A percentile compares a stretch with the other conserved stretches of the same genome.
These are phyloP conservation scores for Ahaetulla prasina DNA, from an alignment of 2,113 vertebrate genomes.

Conservation along the genomic window DNA sequence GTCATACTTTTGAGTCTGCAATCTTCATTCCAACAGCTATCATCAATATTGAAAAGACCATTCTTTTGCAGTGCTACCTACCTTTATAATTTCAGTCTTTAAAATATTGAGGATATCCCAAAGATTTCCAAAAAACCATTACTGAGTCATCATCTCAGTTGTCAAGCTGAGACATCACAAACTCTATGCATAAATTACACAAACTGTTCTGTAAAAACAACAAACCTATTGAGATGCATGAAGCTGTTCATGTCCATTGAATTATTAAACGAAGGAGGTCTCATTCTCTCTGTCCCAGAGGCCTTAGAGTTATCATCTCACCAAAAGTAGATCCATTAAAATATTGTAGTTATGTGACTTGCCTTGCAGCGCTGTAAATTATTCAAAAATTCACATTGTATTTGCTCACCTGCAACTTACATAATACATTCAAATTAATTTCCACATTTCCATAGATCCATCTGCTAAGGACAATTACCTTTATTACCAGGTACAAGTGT, in stretches of 20 bases:
- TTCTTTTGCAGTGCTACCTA: slow-evolving; percentile 49
- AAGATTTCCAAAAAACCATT: slow-evolving; percentile 18
- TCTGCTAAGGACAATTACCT: not conserved
- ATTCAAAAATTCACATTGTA: slow-evolving; percentile 15
- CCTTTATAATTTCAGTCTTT: slow-evolving; percentile 49
- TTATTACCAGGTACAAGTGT: not conserved
- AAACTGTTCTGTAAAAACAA: slow-evolving; percentile 7
- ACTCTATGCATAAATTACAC: slow-evolving; percentile 18
- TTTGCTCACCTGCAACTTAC: slow-evolving; percentile 10
- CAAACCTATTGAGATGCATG: not conserved
- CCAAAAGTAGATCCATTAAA: slow-evolving; percentile 11
- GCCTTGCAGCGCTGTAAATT: slow-evolving; percentile 15
- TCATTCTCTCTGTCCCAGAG: not conserved
- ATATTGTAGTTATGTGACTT: slow-evolving; percentile 3
- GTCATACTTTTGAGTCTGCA: slow-evolving; percentile 49
- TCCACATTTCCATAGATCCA: slow-evolving; percentile 14
- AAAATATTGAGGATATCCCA: slow-evolving; percentile 18
- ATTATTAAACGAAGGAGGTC: not conserved
- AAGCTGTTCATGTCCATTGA: not conserved
- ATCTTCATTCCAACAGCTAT: slow-evolving; percentile 50
- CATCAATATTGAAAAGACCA: slow-evolving; percentile 41
- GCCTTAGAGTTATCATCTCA: slow-evolving; percentile 11
- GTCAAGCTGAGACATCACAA: slow-evolving; percentile 28
- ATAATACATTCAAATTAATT: slow-evolving; percentile 29
- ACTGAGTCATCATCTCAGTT: slow-evolving; percentile 24